These are phyloP conservation scores for Cephonodes hylas DNA, from an alignment of 2,888 invertebrate species.

Conservation along the genomic window DNA sequence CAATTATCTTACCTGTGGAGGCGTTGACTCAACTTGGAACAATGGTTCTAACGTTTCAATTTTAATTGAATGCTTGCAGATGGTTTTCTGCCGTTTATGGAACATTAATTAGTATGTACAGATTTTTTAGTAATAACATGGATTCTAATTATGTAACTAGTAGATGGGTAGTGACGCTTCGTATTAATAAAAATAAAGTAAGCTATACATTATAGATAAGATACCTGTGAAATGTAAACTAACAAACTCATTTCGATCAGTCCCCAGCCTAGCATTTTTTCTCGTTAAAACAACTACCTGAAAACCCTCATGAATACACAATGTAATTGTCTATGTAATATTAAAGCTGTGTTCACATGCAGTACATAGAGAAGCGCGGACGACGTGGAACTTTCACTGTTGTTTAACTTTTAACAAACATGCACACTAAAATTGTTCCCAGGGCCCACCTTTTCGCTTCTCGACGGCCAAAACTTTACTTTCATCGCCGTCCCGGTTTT, in stretches of 20 bases:
- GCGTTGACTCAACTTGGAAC: background rate
- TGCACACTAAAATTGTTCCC: background rate
- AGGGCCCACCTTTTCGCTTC: constrained; percentile 4
- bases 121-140: no score
- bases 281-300: no score
- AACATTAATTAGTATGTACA: no score
- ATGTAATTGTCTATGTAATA: background rate
- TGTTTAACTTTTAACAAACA: constrained; percentile 11
- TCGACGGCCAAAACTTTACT: background rate
- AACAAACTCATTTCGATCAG: no score
- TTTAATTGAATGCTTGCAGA: no score
- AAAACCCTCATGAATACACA: background rate
- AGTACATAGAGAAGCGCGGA: background rate
- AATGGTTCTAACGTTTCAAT: background rate
- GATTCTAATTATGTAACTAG: no score
- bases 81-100: no score
- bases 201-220: no score
- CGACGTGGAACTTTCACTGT: background rate
- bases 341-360: background rate
- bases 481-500: background rate
- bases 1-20: background rate
- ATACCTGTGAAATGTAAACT: no score
- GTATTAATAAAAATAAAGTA: no score
- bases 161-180: no score
- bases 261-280: no score